phyloP scores from a whole-genome alignment of 2,888 invertebrate genomes.

The Heliconius charithonia region DNA sequence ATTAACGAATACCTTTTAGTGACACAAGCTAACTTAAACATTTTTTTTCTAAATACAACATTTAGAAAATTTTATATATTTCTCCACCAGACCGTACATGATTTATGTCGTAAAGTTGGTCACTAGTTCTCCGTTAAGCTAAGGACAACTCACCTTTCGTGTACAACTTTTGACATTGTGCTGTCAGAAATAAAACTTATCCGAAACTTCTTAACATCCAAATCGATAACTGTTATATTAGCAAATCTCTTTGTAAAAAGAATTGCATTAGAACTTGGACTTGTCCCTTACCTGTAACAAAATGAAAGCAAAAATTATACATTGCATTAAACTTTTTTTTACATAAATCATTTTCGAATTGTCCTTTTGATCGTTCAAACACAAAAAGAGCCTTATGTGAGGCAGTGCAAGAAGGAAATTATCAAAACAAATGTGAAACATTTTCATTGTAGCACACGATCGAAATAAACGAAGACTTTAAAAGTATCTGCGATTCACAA shows the following conservation, averaged over 20 bases:
- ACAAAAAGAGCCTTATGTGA: too few species aligned
- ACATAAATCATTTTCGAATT: background rate
- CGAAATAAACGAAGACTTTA: background rate
- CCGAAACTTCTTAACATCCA: background rate
- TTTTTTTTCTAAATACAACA: background rate
- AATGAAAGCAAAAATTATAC: conserved; percentile 33
- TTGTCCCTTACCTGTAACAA: conserved; percentile 68
- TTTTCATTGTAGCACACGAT: background rate
- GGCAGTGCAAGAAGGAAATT: background rate
- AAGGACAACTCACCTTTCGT: conserved; percentile 50
- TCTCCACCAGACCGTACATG: conserved; percentile 53
- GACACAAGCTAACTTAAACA: background rate
- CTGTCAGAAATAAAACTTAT: conserved; percentile 28
- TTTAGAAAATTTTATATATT: background rate
- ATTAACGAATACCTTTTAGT: background rate
- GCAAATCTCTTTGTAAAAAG: conserved; percentile 11
- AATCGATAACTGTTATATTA: background rate
- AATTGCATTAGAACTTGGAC: background rate
- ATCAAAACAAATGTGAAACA: background rate
- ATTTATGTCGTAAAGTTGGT: conserved; percentile 72
- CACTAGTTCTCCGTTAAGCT: conserved; percentile 64
- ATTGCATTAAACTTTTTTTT: background rate
- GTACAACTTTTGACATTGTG: conserved; percentile 4
- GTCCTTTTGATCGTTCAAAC: background rate
- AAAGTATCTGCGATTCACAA: background rate